Percentiles rank a stretch among this genome's conserved stretches.
These are phyloP conservation scores for Aplochiton taeniatus DNA, from an alignment of 2,797 vertebrate genomes.

Conservation along the genomic window DNA sequence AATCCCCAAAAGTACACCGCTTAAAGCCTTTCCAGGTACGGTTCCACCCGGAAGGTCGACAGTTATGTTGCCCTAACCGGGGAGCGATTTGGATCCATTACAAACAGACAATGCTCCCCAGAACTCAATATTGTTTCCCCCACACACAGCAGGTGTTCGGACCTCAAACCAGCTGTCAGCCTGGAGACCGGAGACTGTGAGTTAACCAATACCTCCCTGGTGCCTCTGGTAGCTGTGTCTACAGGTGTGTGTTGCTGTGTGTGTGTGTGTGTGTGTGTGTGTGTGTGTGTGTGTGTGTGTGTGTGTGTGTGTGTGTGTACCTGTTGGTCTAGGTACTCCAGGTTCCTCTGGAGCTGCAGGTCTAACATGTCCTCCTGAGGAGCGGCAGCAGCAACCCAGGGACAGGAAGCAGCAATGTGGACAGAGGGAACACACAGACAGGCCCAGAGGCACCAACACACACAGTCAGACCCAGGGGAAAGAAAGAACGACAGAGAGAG, in stretches of 20 bases:
- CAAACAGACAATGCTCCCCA: too few species aligned
- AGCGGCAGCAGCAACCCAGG: conserved; percentile 71
- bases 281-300: neutral
- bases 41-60: too few species aligned
- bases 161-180: too few species aligned
- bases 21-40: too few species aligned
- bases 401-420: conserved; percentile 64
- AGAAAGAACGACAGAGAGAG: neutral
- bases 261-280: conserved; percentile 6
- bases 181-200: neutral
- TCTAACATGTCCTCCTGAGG: conserved; percentile 97
- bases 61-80: too few species aligned
- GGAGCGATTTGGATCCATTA: too few species aligned
- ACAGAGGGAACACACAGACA: conserved; percentile 28
- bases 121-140: too few species aligned
- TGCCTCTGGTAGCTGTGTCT: neutral
- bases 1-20: too few species aligned
- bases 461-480: neutral
- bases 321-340: conserved; percentile 98
- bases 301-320: conserved; percentile 80
- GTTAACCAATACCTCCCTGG: too few species aligned
- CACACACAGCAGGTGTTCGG: too few species aligned
- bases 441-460: conserved; percentile 7
- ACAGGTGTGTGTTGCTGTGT: neutral
- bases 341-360: conserved; percentile 96